Evolutionary conservation across 2,113 vertebrate species (phyloP).

Genomic region (Hemiscyllium ocellatum): DNA sequence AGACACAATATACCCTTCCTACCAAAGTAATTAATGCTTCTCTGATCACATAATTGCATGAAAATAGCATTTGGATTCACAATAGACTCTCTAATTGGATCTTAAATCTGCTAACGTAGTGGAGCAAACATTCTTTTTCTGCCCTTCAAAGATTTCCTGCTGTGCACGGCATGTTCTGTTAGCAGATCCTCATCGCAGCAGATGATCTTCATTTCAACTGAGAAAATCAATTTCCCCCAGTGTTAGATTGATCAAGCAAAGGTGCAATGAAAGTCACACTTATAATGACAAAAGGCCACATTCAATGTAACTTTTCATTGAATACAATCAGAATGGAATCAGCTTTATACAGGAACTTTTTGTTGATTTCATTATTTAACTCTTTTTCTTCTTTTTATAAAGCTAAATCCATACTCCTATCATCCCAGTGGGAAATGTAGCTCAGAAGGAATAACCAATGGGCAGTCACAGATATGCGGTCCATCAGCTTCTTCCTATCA

Average conservation of each 20-base stretch:
- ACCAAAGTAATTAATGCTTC: slow-evolving; percentile 59
- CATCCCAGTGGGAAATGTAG: background rate
- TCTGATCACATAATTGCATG: slow-evolving; percentile 54
- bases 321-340: background rate
- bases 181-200: slow-evolving; percentile 51
- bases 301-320: slow-evolving; percentile 16
- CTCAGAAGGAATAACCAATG: background rate
- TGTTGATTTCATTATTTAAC: background rate
- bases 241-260: background rate
- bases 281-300: background rate
- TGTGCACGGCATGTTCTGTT: slow-evolving; percentile 52
- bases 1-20: slow-evolving; percentile 49
- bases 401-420: background rate
- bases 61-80: slow-evolving; percentile 55
- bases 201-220: slow-evolving; percentile 54
- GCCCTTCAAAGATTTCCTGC: slow-evolving; percentile 52
- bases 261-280: background rate
- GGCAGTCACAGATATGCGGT: background rate
- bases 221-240: slow-evolving; percentile 42
- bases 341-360: background rate
- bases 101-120: slow-evolving; percentile 39
- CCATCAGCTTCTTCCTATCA: background rate
- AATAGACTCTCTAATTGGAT: slow-evolving; percentile 55
- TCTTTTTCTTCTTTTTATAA: background rate
- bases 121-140: slow-evolving; percentile 48